These are phyloP conservation scores for Noctua comes DNA, from an alignment of 2,888 invertebrate species.

Conservation along the genomic window DNA sequence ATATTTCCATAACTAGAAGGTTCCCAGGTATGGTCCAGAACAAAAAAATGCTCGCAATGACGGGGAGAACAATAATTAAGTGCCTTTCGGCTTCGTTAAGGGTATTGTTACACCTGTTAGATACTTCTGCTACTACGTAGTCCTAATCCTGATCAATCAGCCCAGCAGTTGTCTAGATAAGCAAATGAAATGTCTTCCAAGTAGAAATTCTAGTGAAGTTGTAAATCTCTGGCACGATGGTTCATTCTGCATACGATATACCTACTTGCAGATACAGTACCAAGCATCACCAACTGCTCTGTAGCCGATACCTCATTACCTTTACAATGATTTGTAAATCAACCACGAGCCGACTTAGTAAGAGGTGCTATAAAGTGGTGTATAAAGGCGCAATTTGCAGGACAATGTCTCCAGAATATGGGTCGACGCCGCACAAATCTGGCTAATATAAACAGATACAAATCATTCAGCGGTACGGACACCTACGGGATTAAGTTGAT, in stretches of 20 bases:
- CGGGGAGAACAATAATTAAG: too few relatives aligned
- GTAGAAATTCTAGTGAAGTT: slow-evolving; percentile 50
- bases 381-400: slow-evolving; percentile 59
- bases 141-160: neutral
- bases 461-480: slow-evolving; percentile 61
- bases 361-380: slow-evolving; percentile 41
- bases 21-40: too few relatives aligned
- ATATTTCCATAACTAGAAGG: too few relatives aligned
- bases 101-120: too few relatives aligned
- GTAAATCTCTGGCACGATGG: slow-evolving; percentile 49
- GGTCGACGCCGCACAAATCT: slow-evolving; percentile 48
- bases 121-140: neutral
- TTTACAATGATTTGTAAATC: slow-evolving; percentile 67
- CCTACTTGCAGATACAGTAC: slow-evolving; percentile 29
- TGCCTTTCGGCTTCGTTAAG: too few relatives aligned
- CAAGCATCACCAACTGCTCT: slow-evolving; percentile 41
- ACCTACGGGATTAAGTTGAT: slow-evolving; percentile 58
- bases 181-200: slow-evolving; percentile 55
- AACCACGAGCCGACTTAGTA: slow-evolving; percentile 44
- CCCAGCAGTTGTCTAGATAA: slow-evolving; percentile 41
- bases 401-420: slow-evolving; percentile 60
- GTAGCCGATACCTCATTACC: slow-evolving; percentile 57
- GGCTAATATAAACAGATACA: slow-evolving; percentile 61
- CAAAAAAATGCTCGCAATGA: too few relatives aligned
- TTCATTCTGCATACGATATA: slow-evolving; percentile 52